Percentiles rank a stretch among this genome's conserved stretches.
These are phyloP conservation scores for Hephaestus fuliginosus DNA, from an alignment of 2,797 vertebrate species.

Conservation along the genomic window DNA sequence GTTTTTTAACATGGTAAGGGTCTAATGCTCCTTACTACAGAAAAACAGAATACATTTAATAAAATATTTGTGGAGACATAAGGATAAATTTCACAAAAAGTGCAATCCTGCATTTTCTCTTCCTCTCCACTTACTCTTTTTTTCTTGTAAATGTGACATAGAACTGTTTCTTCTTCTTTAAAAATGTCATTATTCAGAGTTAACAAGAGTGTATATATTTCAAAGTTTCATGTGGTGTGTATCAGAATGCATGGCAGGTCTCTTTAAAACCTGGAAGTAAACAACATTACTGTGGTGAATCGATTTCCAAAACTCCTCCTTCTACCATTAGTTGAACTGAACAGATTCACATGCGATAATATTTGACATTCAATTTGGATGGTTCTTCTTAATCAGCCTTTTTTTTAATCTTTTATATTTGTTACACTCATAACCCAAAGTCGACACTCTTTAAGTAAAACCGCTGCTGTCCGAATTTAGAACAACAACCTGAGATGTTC, in stretches of 20 bases:
- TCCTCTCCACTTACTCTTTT: neutral
- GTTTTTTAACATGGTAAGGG: neutral
- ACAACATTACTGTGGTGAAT: neutral
- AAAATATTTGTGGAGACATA: neutral
- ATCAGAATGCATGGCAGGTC: neutral
- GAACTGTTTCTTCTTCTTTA: neutral
- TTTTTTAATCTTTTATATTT: neutral
- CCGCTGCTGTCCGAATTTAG: neutral
- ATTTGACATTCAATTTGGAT: slow-evolving; percentile 16
- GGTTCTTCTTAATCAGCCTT: neutral
- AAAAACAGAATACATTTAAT: neutral
- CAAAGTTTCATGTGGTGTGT: neutral
- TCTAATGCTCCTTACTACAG: neutral
- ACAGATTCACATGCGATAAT: slow-evolving; percentile 1
- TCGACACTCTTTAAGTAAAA: neutral
- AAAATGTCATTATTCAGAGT: neutral
- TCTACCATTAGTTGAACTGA: neutral
- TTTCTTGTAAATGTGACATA: neutral
- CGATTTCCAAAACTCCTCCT: neutral
- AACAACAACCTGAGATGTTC: neutral
- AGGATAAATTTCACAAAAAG: neutral
- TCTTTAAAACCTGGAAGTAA: neutral
- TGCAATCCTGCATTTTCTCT: neutral
- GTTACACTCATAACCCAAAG: neutral
- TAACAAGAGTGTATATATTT: neutral